Evolutionary conservation across 1,140 invertebrate species (phyloP).

Genomic region (Littorina saxatilis): DNA sequence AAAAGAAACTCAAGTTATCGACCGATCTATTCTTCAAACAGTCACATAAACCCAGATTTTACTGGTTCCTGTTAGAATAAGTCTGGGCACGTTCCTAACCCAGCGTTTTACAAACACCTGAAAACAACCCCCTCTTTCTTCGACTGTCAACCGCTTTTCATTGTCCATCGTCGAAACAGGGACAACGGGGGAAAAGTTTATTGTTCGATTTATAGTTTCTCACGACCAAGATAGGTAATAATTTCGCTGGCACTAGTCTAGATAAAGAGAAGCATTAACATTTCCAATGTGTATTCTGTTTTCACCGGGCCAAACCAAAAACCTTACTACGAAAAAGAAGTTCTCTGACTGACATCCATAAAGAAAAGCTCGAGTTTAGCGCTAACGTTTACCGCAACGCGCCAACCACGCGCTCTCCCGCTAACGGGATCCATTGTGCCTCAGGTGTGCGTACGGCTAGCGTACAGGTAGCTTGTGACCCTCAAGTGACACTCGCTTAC

Average conservation of each 20-base stretch:
- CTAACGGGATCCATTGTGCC: slow-evolving; percentile 24
- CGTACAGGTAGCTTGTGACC: slow-evolving; percentile 18
- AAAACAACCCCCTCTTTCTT: no score
- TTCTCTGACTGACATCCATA: background rate
- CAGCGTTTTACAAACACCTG: no score
- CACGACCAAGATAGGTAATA: no score
- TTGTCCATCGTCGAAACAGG: background rate
- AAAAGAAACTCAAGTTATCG: no score
- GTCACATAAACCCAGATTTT: no score
- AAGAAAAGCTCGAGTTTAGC: background rate
- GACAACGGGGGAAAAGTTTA: background rate
- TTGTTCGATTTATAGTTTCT: no score
- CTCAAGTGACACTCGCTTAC: slow-evolving; percentile 13
- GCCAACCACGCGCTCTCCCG: background rate
- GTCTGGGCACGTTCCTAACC: no score
- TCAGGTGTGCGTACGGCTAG: slow-evolving; percentile 30
- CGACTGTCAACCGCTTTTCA: background rate
- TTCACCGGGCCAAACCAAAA: background rate
- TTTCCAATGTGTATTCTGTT: background rate
- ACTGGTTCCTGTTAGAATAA: no score
- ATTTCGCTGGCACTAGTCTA: background rate
- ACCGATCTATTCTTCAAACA: no score
- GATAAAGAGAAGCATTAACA: background rate
- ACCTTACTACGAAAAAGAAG: background rate
- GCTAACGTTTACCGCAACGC: background rate